Percentiles rank a stretch among this genome's conserved stretches.
phyloP scores from a whole-genome alignment of 2,113 vertebrate genomes.

The Lophotis ruficrista region DNA sequence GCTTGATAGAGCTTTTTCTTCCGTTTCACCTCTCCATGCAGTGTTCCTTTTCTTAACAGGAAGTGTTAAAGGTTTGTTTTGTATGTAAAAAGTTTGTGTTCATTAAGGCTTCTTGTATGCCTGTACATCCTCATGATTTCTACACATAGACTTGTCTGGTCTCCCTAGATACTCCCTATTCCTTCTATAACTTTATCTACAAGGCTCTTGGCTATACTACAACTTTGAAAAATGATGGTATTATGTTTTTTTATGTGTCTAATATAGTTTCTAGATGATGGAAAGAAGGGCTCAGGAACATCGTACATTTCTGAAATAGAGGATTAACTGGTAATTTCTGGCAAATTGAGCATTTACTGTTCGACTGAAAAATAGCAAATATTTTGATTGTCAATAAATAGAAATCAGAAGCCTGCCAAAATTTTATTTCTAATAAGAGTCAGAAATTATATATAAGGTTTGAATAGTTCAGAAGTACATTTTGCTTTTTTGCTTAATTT shows the following conservation, averaged over 20 bases:
- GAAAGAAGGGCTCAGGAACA: not conserved
- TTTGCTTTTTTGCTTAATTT: not conserved
- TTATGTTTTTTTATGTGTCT: not conserved
- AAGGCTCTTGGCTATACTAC: not conserved
- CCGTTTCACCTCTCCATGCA: not conserved
- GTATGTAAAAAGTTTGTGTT: not conserved
- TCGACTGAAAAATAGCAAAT: not conserved
- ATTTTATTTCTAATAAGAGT: not conserved
- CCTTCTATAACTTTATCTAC: not conserved
- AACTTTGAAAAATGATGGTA: not conserved
- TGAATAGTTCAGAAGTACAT: not conserved
- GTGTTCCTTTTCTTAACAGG: not conserved
- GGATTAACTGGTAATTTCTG: slow-evolving; percentile 5
- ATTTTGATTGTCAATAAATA: not conserved
- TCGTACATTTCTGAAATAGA: not conserved
- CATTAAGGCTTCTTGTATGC: not conserved
- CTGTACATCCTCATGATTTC: not conserved
- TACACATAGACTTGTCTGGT: not conserved
- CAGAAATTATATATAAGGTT: not conserved
- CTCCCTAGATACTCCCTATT: not conserved
- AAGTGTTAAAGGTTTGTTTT: not conserved
- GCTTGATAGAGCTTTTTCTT: slow-evolving; percentile 22
- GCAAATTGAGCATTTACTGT: not conserved
- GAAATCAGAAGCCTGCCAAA: not conserved
- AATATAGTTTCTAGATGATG: not conserved